Evolutionary conservation across 1,140 invertebrate species (phyloP).

Genomic region (Drusus annulatus): DNA sequence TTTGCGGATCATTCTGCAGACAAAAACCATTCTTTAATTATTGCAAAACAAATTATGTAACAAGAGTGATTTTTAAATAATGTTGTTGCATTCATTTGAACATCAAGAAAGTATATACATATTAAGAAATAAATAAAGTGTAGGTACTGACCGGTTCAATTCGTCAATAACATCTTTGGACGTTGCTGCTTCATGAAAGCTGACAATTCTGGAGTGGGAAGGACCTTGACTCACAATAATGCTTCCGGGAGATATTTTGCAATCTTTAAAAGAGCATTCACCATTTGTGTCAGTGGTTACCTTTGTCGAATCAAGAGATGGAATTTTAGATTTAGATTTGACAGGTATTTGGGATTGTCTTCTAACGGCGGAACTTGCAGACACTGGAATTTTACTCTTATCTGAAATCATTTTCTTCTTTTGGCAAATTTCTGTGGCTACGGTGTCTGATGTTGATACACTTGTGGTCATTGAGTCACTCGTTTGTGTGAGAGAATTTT

Average conservation of each 20-base stretch:
- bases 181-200: conserved; percentile 80
- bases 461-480: conserved; percentile 79
- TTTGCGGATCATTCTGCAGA: conserved; percentile 73
- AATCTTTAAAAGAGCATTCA: conserved; percentile 63
- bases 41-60: too few relatives aligned
- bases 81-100: too few relatives aligned
- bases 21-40: too few relatives aligned
- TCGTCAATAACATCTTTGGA: conserved; percentile 85
- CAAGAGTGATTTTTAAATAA: too few relatives aligned
- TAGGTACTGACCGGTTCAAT: conserved; percentile 72
- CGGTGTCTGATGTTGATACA: conserved; percentile 76
- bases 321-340: conserved; percentile 49
- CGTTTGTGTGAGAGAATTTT: conserved; percentile 65
- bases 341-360: conserved; percentile 53
- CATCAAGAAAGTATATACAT: too few relatives aligned
- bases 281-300: conserved; percentile 50
- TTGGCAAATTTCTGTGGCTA: conserved; percentile 74
- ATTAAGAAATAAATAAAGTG: neutral
- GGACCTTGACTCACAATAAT: conserved; percentile 65
- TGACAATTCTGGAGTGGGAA: conserved; percentile 68
- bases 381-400: conserved; percentile 67
- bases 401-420: conserved; percentile 68
- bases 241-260: conserved; percentile 39
- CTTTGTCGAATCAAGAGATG: conserved; percentile 11
- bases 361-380: conserved; percentile 24